A percentile compares a stretch with the other conserved stretches of the same genome.
phyloP scores from a whole-genome alignment of 2,888 invertebrate genomes.

The Andrena bicolor region DNA sequence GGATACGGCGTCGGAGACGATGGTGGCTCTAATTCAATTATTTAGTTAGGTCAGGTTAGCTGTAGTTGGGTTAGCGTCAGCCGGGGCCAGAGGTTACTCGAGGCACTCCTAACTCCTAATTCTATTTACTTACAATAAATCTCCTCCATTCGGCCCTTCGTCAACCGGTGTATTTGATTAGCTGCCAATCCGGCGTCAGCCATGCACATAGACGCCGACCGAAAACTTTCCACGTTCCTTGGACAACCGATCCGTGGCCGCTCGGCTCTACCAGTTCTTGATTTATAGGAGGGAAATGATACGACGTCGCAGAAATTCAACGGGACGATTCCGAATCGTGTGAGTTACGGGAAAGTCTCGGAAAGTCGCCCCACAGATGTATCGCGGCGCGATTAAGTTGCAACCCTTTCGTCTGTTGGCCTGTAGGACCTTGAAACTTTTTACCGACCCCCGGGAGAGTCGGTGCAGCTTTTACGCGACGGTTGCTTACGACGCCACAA shows the following conservation, averaged over 20 bases:
- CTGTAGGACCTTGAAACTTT: conserved; percentile 40
- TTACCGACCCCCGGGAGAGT: conserved; percentile 21
- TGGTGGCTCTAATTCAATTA: conserved; percentile 75
- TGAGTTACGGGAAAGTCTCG: conserved; percentile 44
- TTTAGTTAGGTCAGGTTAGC: conserved; percentile 75
- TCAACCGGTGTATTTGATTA: conserved; percentile 62
- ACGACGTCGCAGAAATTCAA: conserved; percentile 23
- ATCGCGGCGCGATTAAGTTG: not conserved
- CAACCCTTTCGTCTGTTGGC: not conserved
- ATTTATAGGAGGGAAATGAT: conserved; percentile 43
- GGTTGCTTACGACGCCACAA: conserved; percentile 25
- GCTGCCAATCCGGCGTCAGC: conserved; percentile 48
- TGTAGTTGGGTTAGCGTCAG: conserved; percentile 73
- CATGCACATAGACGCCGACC: too few species aligned
- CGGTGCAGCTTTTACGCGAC: conserved; percentile 7
- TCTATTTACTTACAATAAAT: conserved; percentile 79
- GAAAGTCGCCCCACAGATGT: conserved; percentile 36
- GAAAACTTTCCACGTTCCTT: conserved; percentile 32
- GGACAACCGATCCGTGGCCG: conserved; percentile 3
- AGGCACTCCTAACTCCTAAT: conserved; percentile 76
- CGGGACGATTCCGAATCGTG: conserved; percentile 3
- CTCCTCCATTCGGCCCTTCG: conserved; percentile 60
- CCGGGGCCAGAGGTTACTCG: conserved; percentile 72
- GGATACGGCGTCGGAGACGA: conserved; percentile 52
- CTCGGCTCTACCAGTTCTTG: conserved; percentile 13